phyloP scores from a whole-genome alignment of 2,113 vertebrate species.

The Cisticola juncidis region DNA sequence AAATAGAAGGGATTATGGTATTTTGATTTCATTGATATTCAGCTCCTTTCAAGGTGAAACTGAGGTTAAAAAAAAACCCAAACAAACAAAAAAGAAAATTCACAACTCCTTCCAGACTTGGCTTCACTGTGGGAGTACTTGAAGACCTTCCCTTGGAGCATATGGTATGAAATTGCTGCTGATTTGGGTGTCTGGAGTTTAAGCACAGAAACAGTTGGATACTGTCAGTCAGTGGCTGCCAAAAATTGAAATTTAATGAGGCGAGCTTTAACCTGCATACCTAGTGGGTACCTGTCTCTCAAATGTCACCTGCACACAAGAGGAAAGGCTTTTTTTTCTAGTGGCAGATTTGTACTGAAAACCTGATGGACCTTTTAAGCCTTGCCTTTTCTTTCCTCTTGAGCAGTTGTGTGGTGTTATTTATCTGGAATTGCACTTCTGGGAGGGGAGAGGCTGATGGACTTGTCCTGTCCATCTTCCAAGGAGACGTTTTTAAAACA shows the following conservation, averaged over 20 bases:
- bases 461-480: not conserved
- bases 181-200: conserved; percentile 43
- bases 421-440: not conserved
- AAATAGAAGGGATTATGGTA: conserved; percentile 1
- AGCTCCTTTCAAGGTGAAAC: conserved; percentile 60
- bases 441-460: not conserved
- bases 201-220: conserved; percentile 44
- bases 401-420: conserved; percentile 20
- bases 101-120: conserved; percentile 12
- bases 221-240: conserved; percentile 44
- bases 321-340: not conserved
- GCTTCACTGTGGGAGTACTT: conserved; percentile 31
- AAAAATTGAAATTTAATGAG: conserved; percentile 50
- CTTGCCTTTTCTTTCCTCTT: conserved; percentile 25
- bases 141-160: conserved; percentile 33
- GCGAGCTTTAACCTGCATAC: conserved; percentile 34
- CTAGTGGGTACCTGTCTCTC: conserved; percentile 26
- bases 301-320: conserved; percentile 38
- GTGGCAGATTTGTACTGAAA: conserved; percentile 13
- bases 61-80: not conserved
- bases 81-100: not conserved
- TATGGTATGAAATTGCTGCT: conserved; percentile 35
- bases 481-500: not conserved
- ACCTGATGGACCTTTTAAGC: conserved; percentile 21
- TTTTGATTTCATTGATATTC: conserved; percentile 68